Base-by-base conservation (phyloP, 2,888 invertebrate genomes). In the Nezara viridula region DNA sequence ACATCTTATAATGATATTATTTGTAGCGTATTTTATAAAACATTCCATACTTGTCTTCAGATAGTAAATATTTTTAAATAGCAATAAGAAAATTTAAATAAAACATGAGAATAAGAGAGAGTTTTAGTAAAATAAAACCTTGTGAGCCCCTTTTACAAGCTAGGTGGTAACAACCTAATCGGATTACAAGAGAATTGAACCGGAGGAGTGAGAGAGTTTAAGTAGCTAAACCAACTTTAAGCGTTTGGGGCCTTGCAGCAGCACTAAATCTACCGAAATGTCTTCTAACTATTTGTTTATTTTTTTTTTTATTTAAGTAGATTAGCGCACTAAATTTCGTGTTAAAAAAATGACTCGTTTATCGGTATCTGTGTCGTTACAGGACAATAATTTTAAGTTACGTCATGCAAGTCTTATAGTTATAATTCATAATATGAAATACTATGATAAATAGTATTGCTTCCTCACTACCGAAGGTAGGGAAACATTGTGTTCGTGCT, bases 141-240 rank as follows among this genome's bases (percentile, higher is more conserved):
- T 19, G 9, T 1, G 32, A 73, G 32, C 32, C 37, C 66, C 66
- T 73, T 37, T 73, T 37, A 73, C 19, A 73, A 19, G 19, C 66
- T 73, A 73, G 66, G 66, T 73, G 66, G 66, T 37, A 73, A 73
- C 32, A 73, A 73, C 66, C 32, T 37, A 73, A 73, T 73, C 66
- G 32, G 66, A 73, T 73, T 73, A 73, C 66, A 16, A 19, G 6
- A 73, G 32, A 73, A 73, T 9, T 73, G 66, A 73, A 73, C 66
- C 66, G 32, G 37, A 14, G 32, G 32, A 37, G 37, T 16, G 32
- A 37, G 37, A 6, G 66, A 73, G 66, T 73, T 73, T 73, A 73
- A 73, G 66, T 37, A 73, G 66, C 66, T 73, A 73, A 73, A 73
- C 66, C 66, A 73, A 73, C 66, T 73, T 73, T 37, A 73, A 73